Conservation (phyloP, 2,797 vertebrate species). For the Mionectes olivaceus region DNA sequence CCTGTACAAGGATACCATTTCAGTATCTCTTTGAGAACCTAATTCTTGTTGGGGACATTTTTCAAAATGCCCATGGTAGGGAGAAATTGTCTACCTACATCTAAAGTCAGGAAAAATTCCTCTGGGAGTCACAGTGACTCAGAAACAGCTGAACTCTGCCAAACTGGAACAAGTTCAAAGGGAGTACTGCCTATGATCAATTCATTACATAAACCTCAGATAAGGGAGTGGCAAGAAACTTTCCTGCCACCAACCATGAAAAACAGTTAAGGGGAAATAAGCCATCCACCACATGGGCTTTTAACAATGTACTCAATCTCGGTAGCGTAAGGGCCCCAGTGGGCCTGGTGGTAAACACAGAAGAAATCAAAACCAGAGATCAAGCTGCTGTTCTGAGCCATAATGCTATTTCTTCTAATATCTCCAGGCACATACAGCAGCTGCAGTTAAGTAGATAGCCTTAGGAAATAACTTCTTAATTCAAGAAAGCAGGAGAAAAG, state of each 20-base stretch:
- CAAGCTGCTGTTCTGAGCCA: background rate
- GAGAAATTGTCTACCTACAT: background rate
- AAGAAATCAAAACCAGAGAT: slow-evolving; percentile 14
- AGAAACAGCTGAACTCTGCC: background rate
- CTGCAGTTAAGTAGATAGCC: slow-evolving; percentile 26
- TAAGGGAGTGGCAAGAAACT: slow-evolving; percentile 52
- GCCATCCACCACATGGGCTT: background rate
- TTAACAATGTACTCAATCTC: background rate
- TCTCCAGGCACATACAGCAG: background rate
- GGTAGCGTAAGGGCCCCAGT: rapidly evolving
- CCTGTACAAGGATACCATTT: background rate
- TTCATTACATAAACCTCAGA: slow-evolving; percentile 44
- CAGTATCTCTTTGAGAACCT: background rate
- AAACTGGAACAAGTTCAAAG: slow-evolving; percentile 58
- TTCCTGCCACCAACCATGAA: slow-evolving; percentile 48
- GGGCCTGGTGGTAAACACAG: background rate
- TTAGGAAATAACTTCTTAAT: slow-evolving; percentile 29
- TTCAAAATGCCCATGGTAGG: background rate
- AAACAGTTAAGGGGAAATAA: slow-evolving; percentile 18
- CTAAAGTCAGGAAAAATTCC: slow-evolving; percentile 11
- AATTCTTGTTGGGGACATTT: background rate
- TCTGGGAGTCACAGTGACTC: background rate
- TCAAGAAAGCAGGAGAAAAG: slow-evolving; percentile 13
- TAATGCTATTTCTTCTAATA: background rate
- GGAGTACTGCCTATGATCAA: slow-evolving; percentile 3